Percentiles rank a stretch among this genome's conserved stretches.
phyloP scores from a whole-genome alignment of 2,113 vertebrate genomes.

The Phylloscopus whistleri region DNA sequence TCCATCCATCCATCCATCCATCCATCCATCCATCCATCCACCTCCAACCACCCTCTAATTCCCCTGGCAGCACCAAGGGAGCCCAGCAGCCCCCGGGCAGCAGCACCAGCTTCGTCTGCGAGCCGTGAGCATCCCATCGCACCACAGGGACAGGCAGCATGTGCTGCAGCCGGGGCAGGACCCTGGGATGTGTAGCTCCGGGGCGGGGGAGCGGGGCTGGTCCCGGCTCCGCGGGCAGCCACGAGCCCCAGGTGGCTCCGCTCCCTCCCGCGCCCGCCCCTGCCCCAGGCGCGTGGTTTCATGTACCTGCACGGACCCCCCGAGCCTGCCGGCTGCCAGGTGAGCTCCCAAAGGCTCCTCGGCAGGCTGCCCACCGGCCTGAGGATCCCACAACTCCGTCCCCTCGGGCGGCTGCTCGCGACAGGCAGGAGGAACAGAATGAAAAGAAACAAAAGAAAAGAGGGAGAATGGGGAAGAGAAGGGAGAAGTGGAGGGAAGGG shows the following conservation, averaged over 20 bases:
- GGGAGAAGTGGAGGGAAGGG: slow-evolving; percentile 8
- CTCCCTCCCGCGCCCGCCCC: background rate
- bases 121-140: rapidly evolving
- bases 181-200: rapidly evolving
- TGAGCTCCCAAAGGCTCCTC: slow-evolving; percentile 87
- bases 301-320: slow-evolving; percentile 90
- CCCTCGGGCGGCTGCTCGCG: slow-evolving; percentile 81
- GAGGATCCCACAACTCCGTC: slow-evolving; percentile 85
- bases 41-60: rapidly evolving
- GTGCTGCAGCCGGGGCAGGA: background rate
- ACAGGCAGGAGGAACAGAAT: slow-evolving; percentile 51
- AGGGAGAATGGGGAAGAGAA: slow-evolving; percentile 33
- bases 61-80: background rate
- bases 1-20: background rate
- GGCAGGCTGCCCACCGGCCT: slow-evolving; percentile 83
- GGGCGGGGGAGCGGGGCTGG: background rate
- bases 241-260: background rate
- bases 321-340: slow-evolving; percentile 86
- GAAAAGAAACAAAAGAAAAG: slow-evolving; percentile 66
- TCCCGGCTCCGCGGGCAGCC: background rate
- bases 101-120: background rate
- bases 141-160: background rate
- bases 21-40: background rate
- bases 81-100: background rate
- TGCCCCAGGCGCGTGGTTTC: background rate